Conservation (phyloP, 2,113 vertebrate species). For the Brachyhypopomus gauderio region DNA sequence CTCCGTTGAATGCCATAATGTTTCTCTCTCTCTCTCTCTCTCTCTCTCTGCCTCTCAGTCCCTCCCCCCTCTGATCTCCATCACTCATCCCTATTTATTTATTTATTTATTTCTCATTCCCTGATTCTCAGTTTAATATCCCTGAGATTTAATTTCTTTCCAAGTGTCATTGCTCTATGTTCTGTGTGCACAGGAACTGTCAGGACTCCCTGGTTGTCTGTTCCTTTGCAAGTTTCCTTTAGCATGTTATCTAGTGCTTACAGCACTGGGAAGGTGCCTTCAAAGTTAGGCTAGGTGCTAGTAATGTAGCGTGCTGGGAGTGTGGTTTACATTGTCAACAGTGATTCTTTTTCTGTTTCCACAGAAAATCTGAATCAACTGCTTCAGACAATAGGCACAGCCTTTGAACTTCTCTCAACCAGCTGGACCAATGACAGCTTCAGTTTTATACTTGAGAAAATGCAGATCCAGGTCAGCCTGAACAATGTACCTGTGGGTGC, state of each 20-base stretch:
- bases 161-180: conserved; percentile 51
- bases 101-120: neutral
- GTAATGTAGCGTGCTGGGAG: conserved; percentile 69
- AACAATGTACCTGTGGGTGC: neutral
- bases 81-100: neutral
- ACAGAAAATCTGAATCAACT: conserved; percentile 67
- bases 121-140: too few species aligned
- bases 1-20: conserved; percentile 68
- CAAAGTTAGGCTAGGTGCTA: conserved; percentile 53
- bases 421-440: conserved; percentile 54
- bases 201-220: conserved; percentile 7
- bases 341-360: conserved; percentile 45
- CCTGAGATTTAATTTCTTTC: conserved; percentile 46
- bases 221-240: conserved; percentile 54
- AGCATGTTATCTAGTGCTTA: conserved; percentile 64
- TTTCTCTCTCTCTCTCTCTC: conserved; percentile 58
- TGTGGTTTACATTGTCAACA: conserved; percentile 59
- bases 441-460: conserved; percentile 40
- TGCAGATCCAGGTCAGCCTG: conserved; percentile 66
- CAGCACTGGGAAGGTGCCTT: conserved; percentile 50
- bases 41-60: neutral
- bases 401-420: conserved; percentile 54
- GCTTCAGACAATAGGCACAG: conserved; percentile 54
- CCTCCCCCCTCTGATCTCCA: neutral
- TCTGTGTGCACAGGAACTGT: conserved; percentile 34